phyloP scores from a whole-genome alignment of 2,113 vertebrate species.

The Saimiri boliviensis region DNA sequence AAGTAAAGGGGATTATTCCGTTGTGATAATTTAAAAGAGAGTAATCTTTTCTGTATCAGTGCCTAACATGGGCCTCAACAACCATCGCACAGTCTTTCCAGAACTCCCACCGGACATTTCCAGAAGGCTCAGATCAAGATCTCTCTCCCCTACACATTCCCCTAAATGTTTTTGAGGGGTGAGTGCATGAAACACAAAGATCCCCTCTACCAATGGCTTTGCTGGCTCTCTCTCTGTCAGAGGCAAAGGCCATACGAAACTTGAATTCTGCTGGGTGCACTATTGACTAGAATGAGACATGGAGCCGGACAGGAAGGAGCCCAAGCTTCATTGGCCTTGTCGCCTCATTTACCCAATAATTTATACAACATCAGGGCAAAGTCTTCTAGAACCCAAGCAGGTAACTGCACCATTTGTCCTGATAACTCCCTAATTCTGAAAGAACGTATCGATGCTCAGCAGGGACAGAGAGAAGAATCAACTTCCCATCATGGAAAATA shows the following conservation, averaged over 20 bases:
- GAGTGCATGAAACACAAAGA: background rate
- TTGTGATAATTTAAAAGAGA: background rate
- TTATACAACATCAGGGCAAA: background rate
- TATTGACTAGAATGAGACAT: background rate
- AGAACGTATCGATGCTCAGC: background rate
- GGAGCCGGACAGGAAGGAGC: background rate
- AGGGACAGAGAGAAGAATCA: background rate
- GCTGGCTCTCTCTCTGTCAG: background rate
- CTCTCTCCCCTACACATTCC: background rate
- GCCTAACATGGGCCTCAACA: background rate
- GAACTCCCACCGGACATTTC: too few relatives aligned
- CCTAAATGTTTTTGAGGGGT: background rate
- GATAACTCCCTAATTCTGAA: background rate
- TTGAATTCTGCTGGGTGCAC: background rate
- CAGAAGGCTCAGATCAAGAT: background rate
- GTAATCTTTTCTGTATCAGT: background rate
- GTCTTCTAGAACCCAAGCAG: background rate
- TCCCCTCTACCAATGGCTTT: background rate
- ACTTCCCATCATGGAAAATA: constrained; percentile 17
- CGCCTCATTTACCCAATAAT: background rate
- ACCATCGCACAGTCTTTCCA: rapidly evolving
- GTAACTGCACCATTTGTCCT: background rate
- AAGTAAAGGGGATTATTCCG: background rate
- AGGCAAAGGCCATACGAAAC: background rate
- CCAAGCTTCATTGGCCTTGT: background rate